Conservation (phyloP, 2,888 invertebrate species). For the Eupithecia exiguata region DNA sequence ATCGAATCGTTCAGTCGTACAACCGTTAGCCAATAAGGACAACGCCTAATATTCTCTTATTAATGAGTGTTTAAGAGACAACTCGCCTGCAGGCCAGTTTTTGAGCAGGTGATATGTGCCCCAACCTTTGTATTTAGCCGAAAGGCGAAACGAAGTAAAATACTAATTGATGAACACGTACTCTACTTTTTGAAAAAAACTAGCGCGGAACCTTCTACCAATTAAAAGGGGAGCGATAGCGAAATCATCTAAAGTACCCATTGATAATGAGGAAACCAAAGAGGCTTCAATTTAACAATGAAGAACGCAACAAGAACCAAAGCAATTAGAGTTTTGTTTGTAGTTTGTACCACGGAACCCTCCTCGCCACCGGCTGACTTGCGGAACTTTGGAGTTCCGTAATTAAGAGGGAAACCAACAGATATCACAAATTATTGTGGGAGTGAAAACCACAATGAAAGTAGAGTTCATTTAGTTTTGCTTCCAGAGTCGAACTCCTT, state of each 20-base stretch:
- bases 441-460: neutral
- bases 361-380: neutral
- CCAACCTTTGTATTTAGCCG: no score
- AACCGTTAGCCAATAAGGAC: no score
- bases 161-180: no score
- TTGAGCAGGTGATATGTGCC: no score
- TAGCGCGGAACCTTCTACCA: no score
- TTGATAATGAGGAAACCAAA: neutral
- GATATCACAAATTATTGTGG: neutral
- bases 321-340: conserved; percentile 4
- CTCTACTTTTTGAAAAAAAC: no score
- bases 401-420: conserved; percentile 4
- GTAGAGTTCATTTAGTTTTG: neutral
- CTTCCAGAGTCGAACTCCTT: neutral
- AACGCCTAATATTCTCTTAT: no score
- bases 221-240: neutral
- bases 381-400: neutral
- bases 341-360: neutral
- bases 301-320: neutral
- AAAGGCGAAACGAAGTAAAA: no score
- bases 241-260: neutral
- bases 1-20: no score
- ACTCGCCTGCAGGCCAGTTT: no score
- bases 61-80: no score
- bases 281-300: neutral